Conservation (phyloP, 2,113 vertebrate species). For the Etia nguti region DNA sequence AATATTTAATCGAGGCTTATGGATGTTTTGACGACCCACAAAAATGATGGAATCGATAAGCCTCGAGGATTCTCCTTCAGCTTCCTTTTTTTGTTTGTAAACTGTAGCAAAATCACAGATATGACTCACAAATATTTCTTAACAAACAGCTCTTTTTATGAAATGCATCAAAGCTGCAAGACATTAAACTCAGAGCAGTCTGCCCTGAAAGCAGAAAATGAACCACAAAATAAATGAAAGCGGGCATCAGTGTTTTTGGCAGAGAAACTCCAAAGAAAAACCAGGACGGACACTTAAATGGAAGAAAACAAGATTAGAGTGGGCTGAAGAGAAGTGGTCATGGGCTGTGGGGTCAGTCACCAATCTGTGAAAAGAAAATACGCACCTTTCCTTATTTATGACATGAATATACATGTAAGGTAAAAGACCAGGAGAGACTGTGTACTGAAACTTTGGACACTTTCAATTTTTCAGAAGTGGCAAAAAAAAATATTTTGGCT, state of each 20-base stretch:
- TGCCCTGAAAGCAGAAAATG: accelerated
- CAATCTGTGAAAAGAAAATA: not conserved
- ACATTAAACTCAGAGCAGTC: not conserved
- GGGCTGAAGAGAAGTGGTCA: not conserved
- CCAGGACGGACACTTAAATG: not conserved
- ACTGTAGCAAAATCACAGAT: not conserved
- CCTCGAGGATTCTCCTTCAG: accelerated
- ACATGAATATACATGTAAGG: not conserved
- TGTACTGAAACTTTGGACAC: not conserved
- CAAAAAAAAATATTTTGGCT: not conserved
- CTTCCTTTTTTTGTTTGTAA: not conserved
- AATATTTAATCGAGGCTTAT: not conserved
- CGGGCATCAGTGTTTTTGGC: accelerated
- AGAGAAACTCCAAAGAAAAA: not conserved
- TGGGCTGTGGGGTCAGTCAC: accelerated
- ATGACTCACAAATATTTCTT: not conserved
- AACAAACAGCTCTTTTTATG: not conserved
- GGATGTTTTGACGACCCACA: not conserved
- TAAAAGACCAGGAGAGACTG: not conserved
- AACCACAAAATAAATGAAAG: not conserved
- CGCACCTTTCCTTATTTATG: not conserved
- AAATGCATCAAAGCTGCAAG: not conserved
- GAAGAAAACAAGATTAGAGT: not conserved
- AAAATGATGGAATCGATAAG: not conserved
- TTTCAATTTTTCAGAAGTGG: not conserved